Base-by-base conservation (phyloP, 2,888 invertebrate species). In the Drosophila paramelanica region DNA sequence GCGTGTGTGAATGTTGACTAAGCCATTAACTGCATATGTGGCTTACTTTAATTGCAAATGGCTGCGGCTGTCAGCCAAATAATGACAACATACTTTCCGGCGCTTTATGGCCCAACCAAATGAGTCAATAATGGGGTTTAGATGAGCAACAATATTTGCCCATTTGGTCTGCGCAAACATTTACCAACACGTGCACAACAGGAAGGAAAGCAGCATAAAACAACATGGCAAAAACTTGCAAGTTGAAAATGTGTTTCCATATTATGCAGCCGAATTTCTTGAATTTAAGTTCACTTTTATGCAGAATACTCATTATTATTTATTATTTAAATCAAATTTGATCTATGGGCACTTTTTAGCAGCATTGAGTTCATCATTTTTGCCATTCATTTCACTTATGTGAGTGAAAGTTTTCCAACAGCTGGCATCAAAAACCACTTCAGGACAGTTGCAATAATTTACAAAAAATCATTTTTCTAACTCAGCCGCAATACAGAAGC, bases 1-100 rank as follows among this genome's bases (percentile, higher is more conserved):
- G 23, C 58, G 59, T 61, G 39, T 42, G 51, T 60, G 55, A 38
- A 50, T 68, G 71, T 69, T 52, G 64, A 61, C 61, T 73, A 68
- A 70, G 73, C 77, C 82, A 83, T 83, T 86, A 81, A 86, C 79
- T 83, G 81, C 81, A 83, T 74, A 79, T 86, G 79, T 65, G 77
- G 77, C 77, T 68, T 61, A 68, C 53, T 77, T 86, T 86, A 83
- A 83, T 86, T 83, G 84, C 79, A 83, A 86, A 81, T 72, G 77
- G 71, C 69, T 69, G 73, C 69, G 79, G 73, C 67, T 76, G 76
- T 75, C 73, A 73, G 45, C 76, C 52, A 67, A 72, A 85, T 80
- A 80, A 81, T 79, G 81, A 82, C 81, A 79, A 77, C 86, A 86
- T 86, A 83, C 86, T 83, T 86, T 46, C 66, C 50, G 81, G 69